Evolutionary conservation across 2,797 vertebrate genomes (phyloP), one percentile per base, ranked within the genome.

Genomic region (Lutjanus argentimaculatus): DNA sequence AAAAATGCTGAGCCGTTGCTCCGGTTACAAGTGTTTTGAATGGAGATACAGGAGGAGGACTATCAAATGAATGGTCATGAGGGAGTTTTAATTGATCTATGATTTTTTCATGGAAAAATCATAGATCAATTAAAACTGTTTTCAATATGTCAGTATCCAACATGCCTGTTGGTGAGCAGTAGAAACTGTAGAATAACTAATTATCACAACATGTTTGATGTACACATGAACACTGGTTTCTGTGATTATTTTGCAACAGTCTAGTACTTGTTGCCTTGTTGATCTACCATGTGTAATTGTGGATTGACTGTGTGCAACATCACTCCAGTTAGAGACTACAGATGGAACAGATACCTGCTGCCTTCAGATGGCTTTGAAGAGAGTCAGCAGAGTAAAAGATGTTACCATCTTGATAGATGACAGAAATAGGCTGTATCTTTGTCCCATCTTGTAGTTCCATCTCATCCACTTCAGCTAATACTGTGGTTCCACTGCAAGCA

Each of bases 401-500:
- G 57, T 48, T 17, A 77, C 83, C 89, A 9, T 92, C 79, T 58
- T 92, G 95, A 77, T 98, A 97, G 4, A 40, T 22, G 62, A 96
- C 82, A 48, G 93, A 92, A 69, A 98, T 68, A 17, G 95, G 95
- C 2, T 76, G 79, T 59, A 88, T 79, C 62, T 58, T 92, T n/a
- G 86, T 87, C 72, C 92, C 92, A 63, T 93, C 86, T 56, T 92
- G 87, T 90, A 92, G 52, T 7, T 89, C 91, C 40, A 90, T 30
- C 42, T 95, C 88, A 73, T 96, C 94, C 80, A 96, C 82, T 82
- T 94, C 83, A 77, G 94, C 91, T 2, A 52, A 81, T 43, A 98
- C 40, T 40, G 0, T 58, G 16, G 95, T 94, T 64, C 81, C 83
- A 74, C 97, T 98, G 87, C 25, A 71, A 22, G 75, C 2, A 7